Conservation (phyloP, 2,113 vertebrate genomes). For the chimpanzee (Pan troglodytes) region NHGRI_mPanTro3-v2.1_pri NC_072398.2:145846001-145846500, state of each 20-base stretch:
- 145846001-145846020: neutral
- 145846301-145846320: neutral
- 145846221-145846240: conserved; percentile 13
- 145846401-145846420: neutral
- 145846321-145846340: neutral
- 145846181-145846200: neutral
- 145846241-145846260: neutral
- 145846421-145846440: neutral
- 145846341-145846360: neutral
- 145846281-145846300: neutral
- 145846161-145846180: neutral
- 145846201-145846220: neutral
- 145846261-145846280: neutral
- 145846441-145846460: neutral
- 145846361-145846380: neutral
- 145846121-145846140: neutral
- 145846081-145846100: neutral
- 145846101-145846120: neutral
- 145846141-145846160: conserved; percentile 10
- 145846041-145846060: neutral
- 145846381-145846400: neutral
- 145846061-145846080: neutral
- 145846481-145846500: conserved; percentile 28
- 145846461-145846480: neutral
- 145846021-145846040: neutral